These are phyloP conservation scores for Geophilus truncorum DNA, from an alignment of 2,888 invertebrate genomes.

Conservation along the genomic window DNA sequence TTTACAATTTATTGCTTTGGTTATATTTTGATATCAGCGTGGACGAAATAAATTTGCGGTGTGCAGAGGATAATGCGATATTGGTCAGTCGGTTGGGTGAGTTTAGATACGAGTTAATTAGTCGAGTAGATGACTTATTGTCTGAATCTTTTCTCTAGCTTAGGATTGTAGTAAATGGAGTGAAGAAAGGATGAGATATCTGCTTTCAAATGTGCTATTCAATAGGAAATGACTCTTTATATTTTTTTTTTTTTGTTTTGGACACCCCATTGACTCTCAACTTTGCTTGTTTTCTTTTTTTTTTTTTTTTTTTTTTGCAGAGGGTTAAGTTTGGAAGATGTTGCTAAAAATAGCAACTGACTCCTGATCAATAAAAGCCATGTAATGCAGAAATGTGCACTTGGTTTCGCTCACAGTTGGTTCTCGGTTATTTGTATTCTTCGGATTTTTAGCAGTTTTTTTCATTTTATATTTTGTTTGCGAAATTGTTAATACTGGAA, in stretches of 20 bases:
- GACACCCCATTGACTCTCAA: background rate
- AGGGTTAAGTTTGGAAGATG: conserved; percentile 15
- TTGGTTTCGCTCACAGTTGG: background rate
- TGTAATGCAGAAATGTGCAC: conserved; percentile 24
- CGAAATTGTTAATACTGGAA: no score
- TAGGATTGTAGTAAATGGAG: background rate
- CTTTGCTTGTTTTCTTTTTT: background rate
- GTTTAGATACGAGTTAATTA: background rate
- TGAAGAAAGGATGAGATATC: background rate
- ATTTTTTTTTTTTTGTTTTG: background rate
- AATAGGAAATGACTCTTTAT: background rate
- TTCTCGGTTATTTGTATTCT: background rate
- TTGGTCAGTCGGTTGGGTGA: background rate
- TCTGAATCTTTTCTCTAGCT: background rate
- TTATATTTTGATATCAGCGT: no score
- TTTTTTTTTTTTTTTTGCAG: background rate
- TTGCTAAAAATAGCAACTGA: conserved; percentile 19
- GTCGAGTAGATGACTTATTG: background rate
- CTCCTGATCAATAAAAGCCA: conserved; percentile 16
- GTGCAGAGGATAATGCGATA: background rate
- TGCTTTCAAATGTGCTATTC: background rate
- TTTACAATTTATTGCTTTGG: no score
- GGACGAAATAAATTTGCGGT: background rate
- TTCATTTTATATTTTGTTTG: background rate
- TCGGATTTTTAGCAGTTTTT: background rate